Conservation (phyloP, 1,140 invertebrate genomes). For the Anastrepha obliqua region DNA sequence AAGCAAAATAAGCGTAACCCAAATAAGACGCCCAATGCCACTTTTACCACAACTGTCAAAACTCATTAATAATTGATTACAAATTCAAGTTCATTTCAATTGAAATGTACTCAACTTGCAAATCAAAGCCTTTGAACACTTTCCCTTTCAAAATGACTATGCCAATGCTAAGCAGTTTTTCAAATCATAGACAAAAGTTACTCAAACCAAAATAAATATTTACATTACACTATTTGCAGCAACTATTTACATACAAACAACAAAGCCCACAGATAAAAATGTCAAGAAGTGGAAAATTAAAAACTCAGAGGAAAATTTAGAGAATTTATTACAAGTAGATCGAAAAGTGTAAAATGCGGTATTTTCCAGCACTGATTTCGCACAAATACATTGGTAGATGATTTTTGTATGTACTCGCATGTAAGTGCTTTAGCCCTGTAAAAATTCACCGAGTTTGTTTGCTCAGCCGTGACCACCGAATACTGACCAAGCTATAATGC, state of each 20-base stretch:
- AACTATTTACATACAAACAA: not conserved
- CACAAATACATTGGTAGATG: too few species aligned
- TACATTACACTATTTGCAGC: too few species aligned
- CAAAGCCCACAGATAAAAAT: not conserved
- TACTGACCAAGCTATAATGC: not conserved
- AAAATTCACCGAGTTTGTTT: too few species aligned
- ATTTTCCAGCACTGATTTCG: too few species aligned
- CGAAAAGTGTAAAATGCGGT: too few species aligned
- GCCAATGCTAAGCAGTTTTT: not conserved
- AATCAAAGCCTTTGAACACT: not conserved
- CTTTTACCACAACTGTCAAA: slow-evolving; percentile 19
- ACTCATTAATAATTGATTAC: not conserved
- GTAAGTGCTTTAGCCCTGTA: too few species aligned
- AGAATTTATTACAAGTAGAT: too few species aligned
- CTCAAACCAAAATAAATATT: not conserved
- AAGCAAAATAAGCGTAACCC: too few species aligned
- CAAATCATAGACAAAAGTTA: not conserved
- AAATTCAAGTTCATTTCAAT: not conserved
- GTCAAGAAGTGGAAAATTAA: not conserved
- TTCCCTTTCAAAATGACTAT: not conserved
- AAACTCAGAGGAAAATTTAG: not conserved
- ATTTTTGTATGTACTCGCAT: too few species aligned
- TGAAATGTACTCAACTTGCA: not conserved
- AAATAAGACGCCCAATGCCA: not conserved
- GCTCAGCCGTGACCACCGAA: not conserved